Evolutionary conservation across 1,140 invertebrate species (phyloP), one percentile per base, ranked within the genome.

Genomic region (Aphidius ervi): DNA sequence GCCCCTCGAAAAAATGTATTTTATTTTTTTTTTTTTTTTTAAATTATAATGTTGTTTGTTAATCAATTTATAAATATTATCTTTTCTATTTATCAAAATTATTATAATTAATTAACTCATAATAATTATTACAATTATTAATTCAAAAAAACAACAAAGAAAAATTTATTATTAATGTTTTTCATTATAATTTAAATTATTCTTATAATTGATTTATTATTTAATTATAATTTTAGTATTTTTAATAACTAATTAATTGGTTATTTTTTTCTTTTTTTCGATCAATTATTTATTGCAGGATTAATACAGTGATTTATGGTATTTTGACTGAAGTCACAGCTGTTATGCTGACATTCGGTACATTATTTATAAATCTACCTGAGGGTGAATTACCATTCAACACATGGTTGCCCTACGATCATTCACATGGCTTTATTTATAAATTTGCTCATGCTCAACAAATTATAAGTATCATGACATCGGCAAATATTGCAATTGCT

Each of bases 251-350:
- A 43, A 47, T 7, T 2, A 23, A 45, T 23, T 7, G 47, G 8
- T 42, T 9, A 53, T 52, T 9, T 6, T 49, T 16, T 49, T 2
- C 2, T 6, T 9, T 49, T 49, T 16, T 16, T 16, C 16, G 0
- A 16, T 16, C 16, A 16, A 16, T 16, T 16, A 16, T 37, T 56
- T 40, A 45, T 61, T 61, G 1, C 6, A 62, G 60, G 54, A 37
- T 57, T 37, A 62, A 57, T 10, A 62, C 60, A 31, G 41, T 57
- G 3, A 23, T 62, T 16, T 62, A 62, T 39, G 60, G 55, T 39
- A 55, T 56, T 16, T 50, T 62, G 37, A 62, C 60, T 20, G 60
- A 62, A 52, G 49, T 62, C 9, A 62, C 60, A 37, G 60, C 46
- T 10, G 39, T 62, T 37, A 62, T 62, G 60, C n/a, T 62, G 10